Conservation (phyloP, 2,888 invertebrate genomes). For the Aphodius granarius region DNA sequence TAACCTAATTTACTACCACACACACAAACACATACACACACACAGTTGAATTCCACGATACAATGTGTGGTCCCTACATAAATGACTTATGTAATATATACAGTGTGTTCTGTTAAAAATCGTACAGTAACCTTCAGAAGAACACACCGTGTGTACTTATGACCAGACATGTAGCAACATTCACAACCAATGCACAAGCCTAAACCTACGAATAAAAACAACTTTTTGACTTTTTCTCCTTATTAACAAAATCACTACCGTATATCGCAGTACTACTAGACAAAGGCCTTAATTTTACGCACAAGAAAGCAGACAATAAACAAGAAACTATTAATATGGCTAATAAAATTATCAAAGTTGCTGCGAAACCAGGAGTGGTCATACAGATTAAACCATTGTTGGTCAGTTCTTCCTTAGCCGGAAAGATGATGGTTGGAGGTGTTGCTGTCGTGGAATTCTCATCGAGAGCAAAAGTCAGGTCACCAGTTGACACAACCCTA, state of each 20-base stretch:
- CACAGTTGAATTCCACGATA: conserved; percentile 15
- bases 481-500: conserved; percentile 88
- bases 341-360: conserved; percentile 79
- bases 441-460: conserved; percentile 60
- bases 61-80: conserved; percentile 18
- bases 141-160: background rate
- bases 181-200: background rate
- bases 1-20: conserved; percentile 18
- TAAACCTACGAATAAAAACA: conserved; percentile 66
- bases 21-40: conserved; percentile 1
- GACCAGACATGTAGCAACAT: conserved; percentile 20
- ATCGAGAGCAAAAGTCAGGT: conserved; percentile 81
- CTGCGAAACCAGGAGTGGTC: conserved; percentile 92
- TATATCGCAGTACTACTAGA: conserved; percentile 39
- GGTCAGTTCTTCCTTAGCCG: conserved; percentile 61
- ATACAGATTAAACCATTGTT: conserved; percentile 77
- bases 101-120: background rate
- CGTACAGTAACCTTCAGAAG: background rate
- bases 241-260: conserved; percentile 11
- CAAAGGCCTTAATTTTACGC: conserved; percentile 77
- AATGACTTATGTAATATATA: background rate
- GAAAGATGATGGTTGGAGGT: conserved; percentile 70
- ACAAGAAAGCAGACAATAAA: conserved; percentile 82
- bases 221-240: conserved; percentile 57
- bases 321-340: conserved; percentile 84